Evolutionary conservation across 2,113 vertebrate species (phyloP), one percentile per base, ranked within the genome.

Genomic region (Terrapene triunguis): DNA sequence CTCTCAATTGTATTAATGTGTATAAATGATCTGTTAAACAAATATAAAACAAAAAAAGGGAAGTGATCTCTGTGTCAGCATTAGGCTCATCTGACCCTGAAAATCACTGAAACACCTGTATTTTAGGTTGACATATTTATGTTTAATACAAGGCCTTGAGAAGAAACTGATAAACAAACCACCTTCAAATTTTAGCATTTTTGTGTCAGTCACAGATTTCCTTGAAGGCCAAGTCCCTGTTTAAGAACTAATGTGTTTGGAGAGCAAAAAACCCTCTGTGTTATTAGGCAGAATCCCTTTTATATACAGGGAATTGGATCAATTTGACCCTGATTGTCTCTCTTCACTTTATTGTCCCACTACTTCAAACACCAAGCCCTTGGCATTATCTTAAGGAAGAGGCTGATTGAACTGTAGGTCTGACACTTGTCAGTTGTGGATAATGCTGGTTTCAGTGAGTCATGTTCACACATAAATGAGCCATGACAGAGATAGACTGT

Each of bases 381-480:
- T 94, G 96, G 97, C 97, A 92, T 98, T 97, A 95, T 97, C 96
- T 97, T 96, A 96, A 97, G 96, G 94, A 97, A 98, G 90, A n/a
- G 80, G 89, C 53, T 98, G 97, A 97, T 96, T 98, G 98, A 98
- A 98, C 97, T 96, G 82, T 82, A 97, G 94, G 94, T 96, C 97
- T 98, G 98, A 93, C 97, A 98, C 97, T 98, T 98, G 97, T 98
- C 97, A 97, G 93, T 96, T 97, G 95, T 95, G 96, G 97, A 96
- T 97, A 98, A 97, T 96, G 80, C 76, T 93, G 96, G 84, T 84
- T 98, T 98, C 97, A 98, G 96, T 96, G 97, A 90, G 93, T 97
- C 97, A 96, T 97, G 97, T 96, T 98, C 94, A 95, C 96, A 98
- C 95, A 97, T 95, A 98, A 98, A 98, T 98, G 96, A 98, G 90